A percentile compares a stretch with the other conserved stretches of the same genome.
These are phyloP conservation scores for Chrysochloris asiatica DNA, from an alignment of 2,113 vertebrate species.

Conservation along the genomic window DNA sequence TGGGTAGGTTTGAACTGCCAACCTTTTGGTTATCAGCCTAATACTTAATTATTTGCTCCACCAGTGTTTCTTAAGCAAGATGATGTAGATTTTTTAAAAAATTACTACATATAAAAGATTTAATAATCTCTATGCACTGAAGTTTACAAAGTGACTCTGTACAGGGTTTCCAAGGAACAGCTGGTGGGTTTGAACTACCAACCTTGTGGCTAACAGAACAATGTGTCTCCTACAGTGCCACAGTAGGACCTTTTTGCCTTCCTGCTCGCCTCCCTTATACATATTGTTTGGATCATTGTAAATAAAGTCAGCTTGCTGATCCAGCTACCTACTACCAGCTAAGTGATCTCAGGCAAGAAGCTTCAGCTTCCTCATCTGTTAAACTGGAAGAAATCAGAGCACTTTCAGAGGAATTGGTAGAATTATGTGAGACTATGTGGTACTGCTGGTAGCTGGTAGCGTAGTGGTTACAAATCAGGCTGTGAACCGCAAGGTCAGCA, in stretches of 20 bases:
- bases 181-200: too few relatives aligned
- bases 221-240: too few relatives aligned
- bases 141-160: background rate
- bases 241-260: background rate
- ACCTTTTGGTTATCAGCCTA: background rate
- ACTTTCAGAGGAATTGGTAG: background rate
- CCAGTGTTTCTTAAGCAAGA: background rate
- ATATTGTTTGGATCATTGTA: background rate
- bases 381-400: background rate
- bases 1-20: background rate
- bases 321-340: background rate
- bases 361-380: background rate
- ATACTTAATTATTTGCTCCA: background rate
- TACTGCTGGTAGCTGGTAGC: too few relatives aligned
- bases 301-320: constrained; percentile 6
- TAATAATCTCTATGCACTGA: background rate
- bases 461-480: too few relatives aligned
- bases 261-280: background rate
- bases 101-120: background rate
- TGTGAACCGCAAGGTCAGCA: too few relatives aligned
- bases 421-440: background rate
- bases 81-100: constrained; percentile 24
- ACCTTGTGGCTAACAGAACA: too few relatives aligned
- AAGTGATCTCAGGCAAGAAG: background rate
- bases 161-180: too few relatives aligned